A percentile compares a stretch with the other conserved stretches of the same genome.
Conservation (phyloP, 2,888 invertebrate genomes). For the Dinocampus coccinellae region DNA sequence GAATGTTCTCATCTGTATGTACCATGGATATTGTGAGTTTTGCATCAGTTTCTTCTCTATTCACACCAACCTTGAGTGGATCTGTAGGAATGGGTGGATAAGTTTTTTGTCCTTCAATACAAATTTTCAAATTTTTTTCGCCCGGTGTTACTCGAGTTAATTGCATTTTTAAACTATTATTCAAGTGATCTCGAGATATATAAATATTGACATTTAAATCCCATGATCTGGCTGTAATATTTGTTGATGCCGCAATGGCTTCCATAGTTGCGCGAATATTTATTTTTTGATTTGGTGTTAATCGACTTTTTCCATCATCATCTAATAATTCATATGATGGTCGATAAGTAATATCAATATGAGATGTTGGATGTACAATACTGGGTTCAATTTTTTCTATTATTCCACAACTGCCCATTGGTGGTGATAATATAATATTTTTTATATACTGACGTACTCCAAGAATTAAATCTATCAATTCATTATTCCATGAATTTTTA, state of each 20-base stretch:
- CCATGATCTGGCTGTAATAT: conserved; percentile 57
- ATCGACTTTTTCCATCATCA: neutral
- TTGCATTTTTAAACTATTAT: conserved; percentile 55
- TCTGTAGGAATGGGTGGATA: conserved; percentile 47
- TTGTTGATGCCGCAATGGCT: conserved; percentile 53
- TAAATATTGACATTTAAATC: conserved; percentile 58
- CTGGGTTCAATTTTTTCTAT: conserved; percentile 55
- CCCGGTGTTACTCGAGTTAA: conserved; percentile 59
- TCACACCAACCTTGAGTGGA: conserved; percentile 42
- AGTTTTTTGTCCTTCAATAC: conserved; percentile 62
- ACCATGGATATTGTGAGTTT: conserved; percentile 59
- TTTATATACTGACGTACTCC: conserved; percentile 45
- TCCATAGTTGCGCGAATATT: conserved; percentile 57
- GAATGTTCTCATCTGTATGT: conserved; percentile 55
- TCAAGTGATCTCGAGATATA: conserved; percentile 56
- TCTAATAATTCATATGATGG: neutral
- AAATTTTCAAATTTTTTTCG: conserved; percentile 63
- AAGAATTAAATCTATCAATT: conserved; percentile 39
- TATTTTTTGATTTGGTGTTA: conserved; percentile 29
- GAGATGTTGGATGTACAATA: conserved; percentile 56
- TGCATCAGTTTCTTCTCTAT: conserved; percentile 55
- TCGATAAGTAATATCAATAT: conserved; percentile 41
- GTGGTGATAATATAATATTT: conserved; percentile 50
- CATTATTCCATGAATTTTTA: conserved; percentile 46
- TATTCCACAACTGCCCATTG: conserved; percentile 56